A percentile compares a stretch with the other conserved stretches of the same genome.
Evolutionary conservation across 2,113 vertebrate genomes (phyloP).

Genomic region (Chloroceryle aenea): DNA sequence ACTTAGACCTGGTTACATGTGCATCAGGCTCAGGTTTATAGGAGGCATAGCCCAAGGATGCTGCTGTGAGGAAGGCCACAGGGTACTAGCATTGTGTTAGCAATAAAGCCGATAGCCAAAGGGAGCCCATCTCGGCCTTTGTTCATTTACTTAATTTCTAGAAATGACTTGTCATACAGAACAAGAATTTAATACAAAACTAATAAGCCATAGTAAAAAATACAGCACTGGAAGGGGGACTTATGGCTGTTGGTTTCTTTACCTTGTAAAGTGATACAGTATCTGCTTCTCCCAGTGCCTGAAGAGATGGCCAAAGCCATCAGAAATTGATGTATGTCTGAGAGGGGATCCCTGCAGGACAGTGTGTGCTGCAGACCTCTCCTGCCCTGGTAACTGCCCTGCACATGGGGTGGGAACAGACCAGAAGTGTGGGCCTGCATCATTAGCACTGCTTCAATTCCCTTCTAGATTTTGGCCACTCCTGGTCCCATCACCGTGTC

Average conservation of each 20-base stretch:
- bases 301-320: background rate
- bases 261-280: background rate
- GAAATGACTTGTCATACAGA: background rate
- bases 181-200: background rate
- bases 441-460: rapidly evolving
- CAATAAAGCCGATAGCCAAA: background rate
- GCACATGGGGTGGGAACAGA: background rate
- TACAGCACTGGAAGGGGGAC: background rate
- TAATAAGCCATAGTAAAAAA: background rate
- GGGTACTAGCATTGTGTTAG: background rate
- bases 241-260: background rate
- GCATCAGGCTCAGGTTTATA: background rate
- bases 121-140: background rate
- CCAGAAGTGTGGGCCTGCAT: background rate
- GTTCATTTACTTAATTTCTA: background rate
- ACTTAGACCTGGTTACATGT: background rate
- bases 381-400: background rate
- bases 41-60: background rate
- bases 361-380: background rate
- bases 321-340: background rate
- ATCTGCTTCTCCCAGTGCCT: background rate
- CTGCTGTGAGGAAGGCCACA: background rate
- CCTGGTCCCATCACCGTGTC: background rate
- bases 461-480: background rate
- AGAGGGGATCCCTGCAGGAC: background rate